Percentiles rank a stretch among this genome's conserved stretches.
Conservation (phyloP, 2,797 vertebrate species). For the Pelobates cultripes region DNA sequence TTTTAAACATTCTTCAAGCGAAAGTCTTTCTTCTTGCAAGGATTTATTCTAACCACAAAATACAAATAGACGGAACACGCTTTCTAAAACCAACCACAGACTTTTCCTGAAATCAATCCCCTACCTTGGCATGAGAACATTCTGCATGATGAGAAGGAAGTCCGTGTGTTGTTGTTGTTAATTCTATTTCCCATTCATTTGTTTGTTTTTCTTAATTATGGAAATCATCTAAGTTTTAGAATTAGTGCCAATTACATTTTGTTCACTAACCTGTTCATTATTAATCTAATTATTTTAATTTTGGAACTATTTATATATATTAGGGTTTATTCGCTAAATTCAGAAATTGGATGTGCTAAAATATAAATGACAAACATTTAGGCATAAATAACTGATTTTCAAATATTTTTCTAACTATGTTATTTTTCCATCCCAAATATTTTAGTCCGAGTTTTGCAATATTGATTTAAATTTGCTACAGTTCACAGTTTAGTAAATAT, state of each 20-base stretch:
- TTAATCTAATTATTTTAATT: not conserved
- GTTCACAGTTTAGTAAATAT: too few relatives aligned
- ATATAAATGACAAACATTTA: too few relatives aligned
- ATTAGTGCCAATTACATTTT: slow-evolving; percentile 4
- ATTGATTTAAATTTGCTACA: too few relatives aligned
- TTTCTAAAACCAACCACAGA: slow-evolving; percentile 42
- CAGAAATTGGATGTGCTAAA: too few relatives aligned
- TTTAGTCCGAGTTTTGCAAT: too few relatives aligned
- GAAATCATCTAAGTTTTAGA: slow-evolving; percentile 17
- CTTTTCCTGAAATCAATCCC: slow-evolving; percentile 44
- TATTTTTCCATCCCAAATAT: too few relatives aligned
- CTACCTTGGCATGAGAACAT: slow-evolving; percentile 28
- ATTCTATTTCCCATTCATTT: slow-evolving; percentile 36
- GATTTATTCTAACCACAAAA: slow-evolving; percentile 34
- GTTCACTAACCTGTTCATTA: not conserved
- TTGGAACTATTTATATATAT: not conserved
- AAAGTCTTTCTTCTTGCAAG: slow-evolving; percentile 19
- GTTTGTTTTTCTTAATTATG: slow-evolving; percentile 29
- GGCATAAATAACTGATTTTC: too few relatives aligned
- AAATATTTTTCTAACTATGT: too few relatives aligned
- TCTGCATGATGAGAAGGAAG: slow-evolving; percentile 45
- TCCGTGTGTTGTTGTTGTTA: slow-evolving; percentile 5
- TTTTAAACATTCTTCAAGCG: slow-evolving; percentile 13
- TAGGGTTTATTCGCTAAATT: too few relatives aligned
- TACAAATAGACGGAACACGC: slow-evolving; percentile 11